A percentile compares a stretch with the other conserved stretches of the same genome.
These are phyloP conservation scores for Zapornia atra DNA, from an alignment of 2,113 vertebrate genomes.

Conservation along the genomic window DNA sequence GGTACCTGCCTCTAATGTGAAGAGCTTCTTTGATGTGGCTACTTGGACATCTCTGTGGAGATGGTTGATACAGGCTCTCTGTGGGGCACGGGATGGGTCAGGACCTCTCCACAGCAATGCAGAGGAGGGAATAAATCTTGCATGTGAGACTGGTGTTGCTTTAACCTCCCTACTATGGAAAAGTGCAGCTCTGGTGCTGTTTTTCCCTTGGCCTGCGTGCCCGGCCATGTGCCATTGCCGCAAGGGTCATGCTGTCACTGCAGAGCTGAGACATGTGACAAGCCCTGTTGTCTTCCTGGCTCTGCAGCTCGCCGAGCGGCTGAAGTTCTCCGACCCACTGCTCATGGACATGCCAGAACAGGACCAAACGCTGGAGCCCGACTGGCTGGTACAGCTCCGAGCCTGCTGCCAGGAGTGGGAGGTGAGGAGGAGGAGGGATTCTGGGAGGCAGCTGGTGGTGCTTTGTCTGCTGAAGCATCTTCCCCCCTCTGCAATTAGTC, in stretches of 20 bases:
- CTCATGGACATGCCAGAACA: constrained; percentile 68
- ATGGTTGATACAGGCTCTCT: not conserved
- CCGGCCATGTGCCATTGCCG: fast-evolving
- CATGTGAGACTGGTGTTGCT: not conserved
- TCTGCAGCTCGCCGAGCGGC: constrained; percentile 82
- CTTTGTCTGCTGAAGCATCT: not conserved
- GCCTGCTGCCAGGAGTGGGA: constrained; percentile 40
- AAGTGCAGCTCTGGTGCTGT: not conserved
- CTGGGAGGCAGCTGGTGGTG: fast-evolving
- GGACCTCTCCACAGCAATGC: not conserved
- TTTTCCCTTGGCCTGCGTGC: fast-evolving
- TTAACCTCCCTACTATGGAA: fast-evolving
- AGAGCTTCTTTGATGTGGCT: not conserved
- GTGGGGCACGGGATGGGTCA: fast-evolving
- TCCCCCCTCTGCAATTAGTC: not conserved
- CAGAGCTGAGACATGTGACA: fast-evolving
- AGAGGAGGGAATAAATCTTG: not conserved
- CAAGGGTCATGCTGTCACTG: not conserved
- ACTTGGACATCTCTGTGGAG: not conserved
- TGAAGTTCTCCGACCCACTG: constrained; percentile 83
- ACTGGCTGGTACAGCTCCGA: constrained; percentile 83
- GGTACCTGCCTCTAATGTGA: not conserved
- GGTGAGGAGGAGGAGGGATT: constrained; percentile 53
- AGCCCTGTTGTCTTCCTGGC: not conserved
- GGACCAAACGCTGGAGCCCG: constrained; percentile 70